Percentiles rank a stretch among this genome's conserved stretches.
Conservation (phyloP, 2,888 invertebrate species). For the Nemurella pictetii region DNA sequence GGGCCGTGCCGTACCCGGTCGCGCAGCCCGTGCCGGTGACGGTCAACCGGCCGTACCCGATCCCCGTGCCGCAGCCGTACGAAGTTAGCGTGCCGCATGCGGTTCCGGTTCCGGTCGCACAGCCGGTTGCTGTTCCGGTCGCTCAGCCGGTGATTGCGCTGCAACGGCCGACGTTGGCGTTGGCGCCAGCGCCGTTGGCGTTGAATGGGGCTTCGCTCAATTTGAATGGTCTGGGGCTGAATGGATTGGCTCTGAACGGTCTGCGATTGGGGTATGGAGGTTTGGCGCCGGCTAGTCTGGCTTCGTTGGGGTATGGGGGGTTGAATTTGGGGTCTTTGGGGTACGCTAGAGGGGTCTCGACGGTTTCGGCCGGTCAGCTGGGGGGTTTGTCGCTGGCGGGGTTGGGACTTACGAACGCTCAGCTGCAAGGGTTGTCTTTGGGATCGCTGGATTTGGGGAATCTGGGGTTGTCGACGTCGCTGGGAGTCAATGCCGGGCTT, state of each 20-base stretch:
- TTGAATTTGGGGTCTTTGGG: too few species aligned
- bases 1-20: slow-evolving; percentile 56
- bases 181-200: background rate
- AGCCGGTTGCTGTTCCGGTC: slow-evolving; percentile 43
- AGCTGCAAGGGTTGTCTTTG: background rate
- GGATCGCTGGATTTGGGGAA: background rate
- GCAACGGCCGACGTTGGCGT: background rate
- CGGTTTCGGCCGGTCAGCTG: background rate
- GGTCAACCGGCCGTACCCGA: slow-evolving; percentile 59
- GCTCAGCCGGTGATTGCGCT: background rate
- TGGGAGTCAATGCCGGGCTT: background rate
- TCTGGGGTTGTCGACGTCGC: background rate
- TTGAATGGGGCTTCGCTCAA: background rate
- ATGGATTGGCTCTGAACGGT: too few species aligned
- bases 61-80: slow-evolving; percentile 57
- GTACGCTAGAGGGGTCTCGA: background rate
- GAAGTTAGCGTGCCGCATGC: slow-evolving; percentile 60
- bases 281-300: background rate
- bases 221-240: background rate
- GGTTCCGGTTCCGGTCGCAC: slow-evolving; percentile 55
- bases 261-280: background rate
- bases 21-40: slow-evolving; percentile 61
- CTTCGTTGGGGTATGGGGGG: background rate
- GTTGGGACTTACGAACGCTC: too few species aligned
- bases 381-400: too few species aligned